Evolutionary conservation across 2,888 invertebrate species (phyloP).

Genomic region (Thyatira batis): DNA sequence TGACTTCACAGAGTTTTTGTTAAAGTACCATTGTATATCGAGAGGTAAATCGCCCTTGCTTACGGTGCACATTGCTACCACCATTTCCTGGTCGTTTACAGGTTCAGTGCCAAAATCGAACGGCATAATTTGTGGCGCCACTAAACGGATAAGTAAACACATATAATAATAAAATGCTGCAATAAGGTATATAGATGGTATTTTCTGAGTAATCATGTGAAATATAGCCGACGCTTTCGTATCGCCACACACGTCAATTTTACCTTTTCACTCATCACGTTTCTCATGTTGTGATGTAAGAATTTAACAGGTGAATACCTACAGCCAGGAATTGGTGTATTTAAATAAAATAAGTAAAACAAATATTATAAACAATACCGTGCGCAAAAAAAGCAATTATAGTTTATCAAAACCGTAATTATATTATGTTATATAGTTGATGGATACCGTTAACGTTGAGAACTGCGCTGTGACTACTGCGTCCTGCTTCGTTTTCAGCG

Average conservation of each 20-base stretch:
- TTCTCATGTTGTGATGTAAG: too few species aligned
- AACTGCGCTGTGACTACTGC: constrained; percentile 83
- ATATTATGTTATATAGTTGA: not conserved
- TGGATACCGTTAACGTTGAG: constrained; percentile 87
- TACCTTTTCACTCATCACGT: not conserved
- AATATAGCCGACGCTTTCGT: constrained; percentile 57
- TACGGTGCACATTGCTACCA: constrained; percentile 87
- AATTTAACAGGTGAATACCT: not conserved
- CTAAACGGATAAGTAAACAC: constrained; percentile 58
- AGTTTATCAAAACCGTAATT: constrained; percentile 10
- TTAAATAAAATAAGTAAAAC: constrained; percentile 21
- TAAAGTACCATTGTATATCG: constrained; percentile 87
- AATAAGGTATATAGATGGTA: constrained; percentile 15
- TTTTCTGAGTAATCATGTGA: not conserved
- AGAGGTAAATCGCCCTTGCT: constrained; percentile 90
- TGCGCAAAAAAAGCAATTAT: constrained; percentile 53
- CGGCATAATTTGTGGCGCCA: constrained; percentile 87
- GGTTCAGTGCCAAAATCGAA: constrained; percentile 87
- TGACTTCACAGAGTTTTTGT: constrained; percentile 64
- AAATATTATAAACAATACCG: constrained; percentile 33
- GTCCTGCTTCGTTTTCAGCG: constrained; percentile 85
- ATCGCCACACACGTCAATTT: constrained; percentile 20
- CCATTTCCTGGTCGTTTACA: constrained; percentile 86
- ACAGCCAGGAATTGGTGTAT: not conserved
- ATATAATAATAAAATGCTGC: constrained; percentile 23